Evolutionary conservation across 1,140 invertebrate species (phyloP).

Genomic region (Sitodiplosis mosellana): DNA sequence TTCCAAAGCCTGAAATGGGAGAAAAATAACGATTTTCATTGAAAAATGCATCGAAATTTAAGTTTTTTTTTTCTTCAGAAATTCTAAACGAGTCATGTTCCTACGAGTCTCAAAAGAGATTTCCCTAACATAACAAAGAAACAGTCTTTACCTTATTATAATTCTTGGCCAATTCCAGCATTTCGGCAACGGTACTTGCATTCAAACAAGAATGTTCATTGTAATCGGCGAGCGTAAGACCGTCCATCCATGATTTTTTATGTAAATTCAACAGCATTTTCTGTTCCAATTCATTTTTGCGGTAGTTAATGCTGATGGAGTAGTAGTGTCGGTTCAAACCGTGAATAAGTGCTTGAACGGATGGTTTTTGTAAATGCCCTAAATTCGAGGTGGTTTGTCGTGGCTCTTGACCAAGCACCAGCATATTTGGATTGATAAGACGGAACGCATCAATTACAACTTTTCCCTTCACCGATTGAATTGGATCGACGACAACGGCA

Average conservation of each 20-base stretch:
- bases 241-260: slow-evolving; percentile 99
- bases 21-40: background rate
- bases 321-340: slow-evolving; percentile 98
- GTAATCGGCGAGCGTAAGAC: slow-evolving; percentile 86
- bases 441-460: slow-evolving; percentile 91
- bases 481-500: slow-evolving; percentile 98
- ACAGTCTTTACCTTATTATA: slow-evolving; percentile 73
- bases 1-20: slow-evolving; percentile 58
- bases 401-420: slow-evolving; percentile 96
- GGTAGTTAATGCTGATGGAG: slow-evolving; percentile 98
- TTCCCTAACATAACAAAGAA: no score
- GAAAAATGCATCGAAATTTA: background rate
- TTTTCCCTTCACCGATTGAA: slow-evolving; percentile 97
- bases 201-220: slow-evolving; percentile 81
- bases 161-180: slow-evolving; percentile 94
- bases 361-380: slow-evolving; percentile 96
- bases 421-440: slow-evolving; percentile 97
- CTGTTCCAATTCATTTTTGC: slow-evolving; percentile 97
- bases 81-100: no score
- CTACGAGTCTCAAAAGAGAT: background rate
- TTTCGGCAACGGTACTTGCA: slow-evolving; percentile 85
- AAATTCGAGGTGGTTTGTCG: slow-evolving; percentile 97
- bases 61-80: background rate
- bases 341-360: slow-evolving; percentile 98
- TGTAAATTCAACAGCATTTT: slow-evolving; percentile 98